These are phyloP conservation scores for Leptodactylus fuscus DNA, from an alignment of 2,113 vertebrate genomes.

Conservation along the genomic window DNA sequence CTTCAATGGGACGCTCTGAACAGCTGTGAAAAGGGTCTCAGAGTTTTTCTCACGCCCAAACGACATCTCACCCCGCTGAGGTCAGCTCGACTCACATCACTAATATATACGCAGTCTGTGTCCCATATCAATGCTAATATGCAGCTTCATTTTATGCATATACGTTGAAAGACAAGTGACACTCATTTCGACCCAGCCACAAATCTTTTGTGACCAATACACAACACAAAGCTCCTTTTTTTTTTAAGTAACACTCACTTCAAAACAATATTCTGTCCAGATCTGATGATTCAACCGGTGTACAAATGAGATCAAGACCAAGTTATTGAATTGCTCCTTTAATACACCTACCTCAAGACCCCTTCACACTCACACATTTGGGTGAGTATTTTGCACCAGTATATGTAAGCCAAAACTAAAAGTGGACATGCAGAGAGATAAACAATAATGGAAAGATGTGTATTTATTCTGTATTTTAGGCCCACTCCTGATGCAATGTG, in stretches of 20 bases:
- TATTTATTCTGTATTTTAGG: too few species aligned
- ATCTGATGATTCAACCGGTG: background rate
- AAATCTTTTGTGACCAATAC: conserved; percentile 42
- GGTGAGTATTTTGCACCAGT: too few species aligned
- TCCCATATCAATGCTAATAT: conserved; percentile 77
- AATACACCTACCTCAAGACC: background rate
- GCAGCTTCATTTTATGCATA: conserved; percentile 81
- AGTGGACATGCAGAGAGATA: too few species aligned
- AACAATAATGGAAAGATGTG: too few species aligned
- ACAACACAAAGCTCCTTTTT: conserved; percentile 9
- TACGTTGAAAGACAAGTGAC: conserved; percentile 70
- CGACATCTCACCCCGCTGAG: conserved; percentile 77
- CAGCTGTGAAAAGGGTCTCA: conserved; percentile 92
- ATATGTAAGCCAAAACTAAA: too few species aligned
- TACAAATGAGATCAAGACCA: background rate
- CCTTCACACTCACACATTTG: background rate
- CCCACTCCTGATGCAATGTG: too few species aligned
- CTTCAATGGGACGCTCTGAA: conserved; percentile 84
- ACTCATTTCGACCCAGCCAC: conserved; percentile 70
- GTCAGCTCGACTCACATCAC: conserved; percentile 83
- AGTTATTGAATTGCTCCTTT: background rate
- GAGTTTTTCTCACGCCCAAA: conserved; percentile 93
- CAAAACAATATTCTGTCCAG: background rate
- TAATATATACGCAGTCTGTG: conserved; percentile 83
- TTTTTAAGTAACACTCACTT: conserved; percentile 14